A percentile compares a stretch with the other conserved stretches of the same genome.
Conservation (phyloP, 2,113 vertebrate species). For the Solea solea region DNA sequence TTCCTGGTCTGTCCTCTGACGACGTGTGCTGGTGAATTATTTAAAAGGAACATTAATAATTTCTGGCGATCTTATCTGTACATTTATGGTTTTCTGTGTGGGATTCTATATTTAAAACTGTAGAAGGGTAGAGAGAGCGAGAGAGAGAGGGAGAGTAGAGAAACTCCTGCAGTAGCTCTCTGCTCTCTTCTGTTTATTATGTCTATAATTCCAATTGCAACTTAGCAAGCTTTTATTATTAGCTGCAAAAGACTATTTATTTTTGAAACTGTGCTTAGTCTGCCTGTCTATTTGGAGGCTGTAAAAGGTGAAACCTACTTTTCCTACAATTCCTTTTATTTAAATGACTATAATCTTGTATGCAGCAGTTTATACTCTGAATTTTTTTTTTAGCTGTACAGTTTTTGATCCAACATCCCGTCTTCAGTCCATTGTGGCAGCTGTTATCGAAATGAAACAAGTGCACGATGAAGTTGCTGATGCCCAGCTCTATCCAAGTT, state of each 20-base stretch:
- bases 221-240: not conserved
- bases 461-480: slow-evolving; percentile 72
- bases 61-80: slow-evolving; percentile 67
- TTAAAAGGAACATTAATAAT: slow-evolving; percentile 76
- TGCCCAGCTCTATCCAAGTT: slow-evolving; percentile 57
- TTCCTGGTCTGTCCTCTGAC: slow-evolving; percentile 35
- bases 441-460: slow-evolving; percentile 67
- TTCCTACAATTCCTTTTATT: not conserved
- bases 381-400: slow-evolving; percentile 31
- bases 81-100: slow-evolving; percentile 60
- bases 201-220: not conserved
- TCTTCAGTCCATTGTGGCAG: slow-evolving; percentile 46
- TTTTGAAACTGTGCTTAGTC: not conserved
- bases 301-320: not conserved
- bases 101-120: slow-evolving; percentile 78
- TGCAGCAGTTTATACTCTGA: not conserved
- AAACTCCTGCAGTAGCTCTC: slow-evolving; percentile 3
- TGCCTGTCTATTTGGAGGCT: not conserved
- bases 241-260: not conserved
- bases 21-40: slow-evolving; percentile 70
- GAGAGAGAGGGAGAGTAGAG: slow-evolving; percentile 31
- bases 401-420: slow-evolving; percentile 34
- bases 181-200: slow-evolving; percentile 11
- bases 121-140: slow-evolving; percentile 28
- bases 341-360: not conserved